These are phyloP conservation scores for Engraulis encrasicolus DNA, from an alignment of 2,113 vertebrate genomes.

Conservation along the genomic window DNA sequence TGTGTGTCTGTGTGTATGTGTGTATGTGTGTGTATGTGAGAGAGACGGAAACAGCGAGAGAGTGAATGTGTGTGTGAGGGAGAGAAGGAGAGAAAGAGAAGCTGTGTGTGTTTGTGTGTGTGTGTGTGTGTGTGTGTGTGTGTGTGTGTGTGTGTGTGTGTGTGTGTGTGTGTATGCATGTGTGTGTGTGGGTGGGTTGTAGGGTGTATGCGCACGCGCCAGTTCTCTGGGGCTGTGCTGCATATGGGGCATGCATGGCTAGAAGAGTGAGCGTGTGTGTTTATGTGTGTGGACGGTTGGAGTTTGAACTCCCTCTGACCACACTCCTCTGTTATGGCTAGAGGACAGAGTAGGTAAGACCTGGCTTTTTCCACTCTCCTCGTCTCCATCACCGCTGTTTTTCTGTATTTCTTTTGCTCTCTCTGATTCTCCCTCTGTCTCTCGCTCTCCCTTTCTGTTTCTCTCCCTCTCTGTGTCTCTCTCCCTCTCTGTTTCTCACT, in stretches of 20 bases:
- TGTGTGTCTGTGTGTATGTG: slow-evolving; percentile 26
- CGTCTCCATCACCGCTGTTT: background rate
- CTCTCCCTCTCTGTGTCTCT: background rate
- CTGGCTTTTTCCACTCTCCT: background rate
- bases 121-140: background rate
- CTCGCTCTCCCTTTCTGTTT: background rate
- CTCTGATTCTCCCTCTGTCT: background rate
- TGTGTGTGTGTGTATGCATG: slow-evolving; percentile 22
- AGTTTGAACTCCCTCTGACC: slow-evolving; percentile 1
- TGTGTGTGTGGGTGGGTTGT: slow-evolving; percentile 23
- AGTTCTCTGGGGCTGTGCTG: background rate
- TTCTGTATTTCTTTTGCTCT: background rate
- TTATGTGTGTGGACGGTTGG: background rate
- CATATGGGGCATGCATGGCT: background rate
- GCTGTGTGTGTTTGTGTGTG: no score
- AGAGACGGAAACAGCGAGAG: no score
- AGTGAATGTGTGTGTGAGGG: no score
- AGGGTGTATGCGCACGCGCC: background rate
- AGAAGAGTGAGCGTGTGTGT: slow-evolving; percentile 13
- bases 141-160: slow-evolving; percentile 21
- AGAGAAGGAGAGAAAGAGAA: no score
- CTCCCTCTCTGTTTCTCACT: background rate
- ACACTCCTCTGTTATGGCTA: background rate
- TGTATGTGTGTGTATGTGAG: no score
- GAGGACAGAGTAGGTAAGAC: background rate